Percentiles rank a stretch among this genome's conserved stretches.
Conservation (phyloP, 2,797 vertebrate genomes). For the Heliangelus exortis region DNA sequence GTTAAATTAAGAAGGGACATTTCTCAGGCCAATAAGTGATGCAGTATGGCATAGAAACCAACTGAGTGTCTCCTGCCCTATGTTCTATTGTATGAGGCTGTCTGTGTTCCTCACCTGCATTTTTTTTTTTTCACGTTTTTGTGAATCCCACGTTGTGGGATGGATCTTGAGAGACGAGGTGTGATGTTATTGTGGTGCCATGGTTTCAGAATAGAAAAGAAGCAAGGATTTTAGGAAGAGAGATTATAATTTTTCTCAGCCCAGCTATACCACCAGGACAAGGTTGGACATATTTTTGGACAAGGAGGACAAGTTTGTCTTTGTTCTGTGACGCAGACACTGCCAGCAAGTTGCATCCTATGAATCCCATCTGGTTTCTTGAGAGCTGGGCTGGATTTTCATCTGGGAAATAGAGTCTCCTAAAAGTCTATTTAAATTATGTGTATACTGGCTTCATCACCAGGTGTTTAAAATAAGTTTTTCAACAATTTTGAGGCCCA, state of each 20-base stretch:
- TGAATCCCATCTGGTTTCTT: not conserved
- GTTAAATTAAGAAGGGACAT: not conserved
- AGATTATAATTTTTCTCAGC: not conserved
- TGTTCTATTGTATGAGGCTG: accelerated
- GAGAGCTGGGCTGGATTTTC: not conserved
- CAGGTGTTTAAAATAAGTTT: not conserved
- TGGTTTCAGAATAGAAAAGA: not conserved
- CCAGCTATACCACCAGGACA: not conserved
- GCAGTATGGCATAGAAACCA: not conserved
- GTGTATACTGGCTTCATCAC: not conserved
- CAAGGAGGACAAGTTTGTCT: not conserved
- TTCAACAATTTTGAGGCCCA: not conserved
- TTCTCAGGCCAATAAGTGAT: not conserved
- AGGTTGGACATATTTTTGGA: not conserved
- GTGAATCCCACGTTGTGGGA: not conserved
- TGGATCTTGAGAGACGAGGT: not conserved
- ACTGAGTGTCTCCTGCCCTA: not conserved
- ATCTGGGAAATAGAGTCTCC: not conserved
- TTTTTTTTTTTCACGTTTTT: not conserved
- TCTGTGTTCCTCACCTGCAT: not conserved
- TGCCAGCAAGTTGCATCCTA: not conserved
- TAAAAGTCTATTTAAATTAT: not conserved
- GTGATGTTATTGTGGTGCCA: not conserved
- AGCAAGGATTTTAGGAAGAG: not conserved
- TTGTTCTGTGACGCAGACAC: not conserved